phyloP scores from a whole-genome alignment of 2,797 vertebrate species.

The Hydrocynus forskahlii region DNA sequence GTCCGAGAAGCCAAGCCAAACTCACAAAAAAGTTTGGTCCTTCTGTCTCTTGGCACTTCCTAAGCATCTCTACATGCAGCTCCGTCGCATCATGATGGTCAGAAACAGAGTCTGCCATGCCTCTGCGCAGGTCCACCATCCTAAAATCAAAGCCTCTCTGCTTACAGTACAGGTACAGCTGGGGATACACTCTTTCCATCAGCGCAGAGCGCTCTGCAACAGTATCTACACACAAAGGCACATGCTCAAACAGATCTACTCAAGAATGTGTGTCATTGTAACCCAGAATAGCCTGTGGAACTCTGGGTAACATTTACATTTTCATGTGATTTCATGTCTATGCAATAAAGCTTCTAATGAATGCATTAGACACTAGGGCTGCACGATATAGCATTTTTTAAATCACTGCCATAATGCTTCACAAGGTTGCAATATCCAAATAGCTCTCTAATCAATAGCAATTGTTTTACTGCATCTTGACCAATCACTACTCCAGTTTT shows the following conservation, averaged over 20 bases:
- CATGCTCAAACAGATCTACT: background rate
- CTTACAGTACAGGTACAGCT: conserved; percentile 69
- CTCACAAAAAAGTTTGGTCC: conserved; percentile 68
- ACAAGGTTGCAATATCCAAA: too few relatives aligned
- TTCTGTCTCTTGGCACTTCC: conserved; percentile 64
- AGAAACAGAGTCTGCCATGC: conserved; percentile 62
- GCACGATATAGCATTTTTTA: too few relatives aligned
- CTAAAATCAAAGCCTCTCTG: conserved; percentile 71
- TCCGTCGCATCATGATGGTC: conserved; percentile 60
- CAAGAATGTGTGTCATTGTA: background rate
- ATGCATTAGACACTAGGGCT: too few relatives aligned
- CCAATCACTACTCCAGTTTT: background rate
- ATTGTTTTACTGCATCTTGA: background rate
- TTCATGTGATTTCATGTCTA: too few relatives aligned
- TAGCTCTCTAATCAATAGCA: too few relatives aligned
- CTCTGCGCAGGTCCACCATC: conserved; percentile 70
- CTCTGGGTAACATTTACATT: too few relatives aligned
- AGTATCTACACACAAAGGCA: conserved; percentile 64
- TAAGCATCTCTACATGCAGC: conserved; percentile 67
- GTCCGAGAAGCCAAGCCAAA: background rate
- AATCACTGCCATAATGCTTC: too few relatives aligned
- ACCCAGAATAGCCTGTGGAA: background rate
- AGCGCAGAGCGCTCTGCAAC: conserved; percentile 68
- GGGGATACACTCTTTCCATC: conserved; percentile 69
- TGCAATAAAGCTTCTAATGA: too few relatives aligned